Evolutionary conservation across 2,113 vertebrate species (phyloP).

Genomic region (Puffinus mauretanicus): DNA sequence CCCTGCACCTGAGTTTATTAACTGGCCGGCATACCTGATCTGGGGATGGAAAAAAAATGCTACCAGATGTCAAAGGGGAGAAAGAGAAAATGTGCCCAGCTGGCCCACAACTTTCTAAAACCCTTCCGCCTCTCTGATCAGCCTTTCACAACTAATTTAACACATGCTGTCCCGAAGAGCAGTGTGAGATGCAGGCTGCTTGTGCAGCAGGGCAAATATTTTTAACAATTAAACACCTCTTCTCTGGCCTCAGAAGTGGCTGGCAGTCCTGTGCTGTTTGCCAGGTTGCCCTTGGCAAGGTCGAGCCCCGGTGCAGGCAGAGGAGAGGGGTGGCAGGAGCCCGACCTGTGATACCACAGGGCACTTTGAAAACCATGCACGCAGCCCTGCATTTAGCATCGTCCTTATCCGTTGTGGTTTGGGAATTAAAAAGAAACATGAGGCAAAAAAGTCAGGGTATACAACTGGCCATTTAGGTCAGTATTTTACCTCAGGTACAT

Average conservation of each 20-base stretch:
- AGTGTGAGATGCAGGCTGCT: not conserved
- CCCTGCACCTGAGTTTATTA: constrained; percentile 37
- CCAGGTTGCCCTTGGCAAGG: not conserved
- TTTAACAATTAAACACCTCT: not conserved
- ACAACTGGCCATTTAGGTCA: not conserved
- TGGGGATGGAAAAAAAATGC: not conserved
- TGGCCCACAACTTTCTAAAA: not conserved
- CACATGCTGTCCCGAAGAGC: not conserved
- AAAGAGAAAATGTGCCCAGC: not conserved
- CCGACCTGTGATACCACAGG: rapidly evolving
- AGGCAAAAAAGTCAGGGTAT: not conserved
- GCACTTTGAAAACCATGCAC: not conserved
- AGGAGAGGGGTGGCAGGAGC: not conserved
- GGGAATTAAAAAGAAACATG: not conserved
- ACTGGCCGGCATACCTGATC: not conserved
- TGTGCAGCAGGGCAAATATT: not conserved
- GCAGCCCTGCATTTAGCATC: not conserved
- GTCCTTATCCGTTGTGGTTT: not conserved
- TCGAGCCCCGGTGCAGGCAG: rapidly evolving
- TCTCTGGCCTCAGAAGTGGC: not conserved
- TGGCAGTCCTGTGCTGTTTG: not conserved
- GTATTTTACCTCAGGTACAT: not conserved
- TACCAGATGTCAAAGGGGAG: not conserved
- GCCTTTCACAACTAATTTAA: not conserved
- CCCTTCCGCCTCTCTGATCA: not conserved